These are phyloP conservation scores for Myioborus miniatus DNA, from an alignment of 2,797 vertebrate species.

Conservation along the genomic window DNA sequence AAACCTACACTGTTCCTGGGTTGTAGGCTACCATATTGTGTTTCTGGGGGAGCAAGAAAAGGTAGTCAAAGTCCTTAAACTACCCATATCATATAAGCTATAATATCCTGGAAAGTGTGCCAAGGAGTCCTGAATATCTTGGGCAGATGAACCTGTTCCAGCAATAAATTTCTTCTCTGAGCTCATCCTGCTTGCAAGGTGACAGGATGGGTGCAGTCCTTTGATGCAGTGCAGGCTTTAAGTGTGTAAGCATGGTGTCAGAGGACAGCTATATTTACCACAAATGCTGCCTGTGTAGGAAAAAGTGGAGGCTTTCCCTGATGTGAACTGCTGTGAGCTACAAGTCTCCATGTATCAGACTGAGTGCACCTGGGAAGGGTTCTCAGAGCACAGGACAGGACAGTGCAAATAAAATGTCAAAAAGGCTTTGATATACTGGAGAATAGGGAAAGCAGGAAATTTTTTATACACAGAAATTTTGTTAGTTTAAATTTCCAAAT, in stretches of 20 bases:
- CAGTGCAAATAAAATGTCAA: not conserved
- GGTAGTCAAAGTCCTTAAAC: not conserved
- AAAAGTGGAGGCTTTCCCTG: not conserved
- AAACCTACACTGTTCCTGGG: not conserved
- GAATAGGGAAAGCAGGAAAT: not conserved
- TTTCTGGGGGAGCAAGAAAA: not conserved
- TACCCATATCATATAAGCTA: not conserved
- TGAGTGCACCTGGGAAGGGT: not conserved
- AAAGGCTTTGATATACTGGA: not conserved
- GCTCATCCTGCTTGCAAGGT: not conserved
- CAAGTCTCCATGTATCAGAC: rapidly evolving
- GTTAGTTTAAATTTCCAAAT: not conserved
- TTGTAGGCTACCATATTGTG: not conserved
- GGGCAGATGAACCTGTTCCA: not conserved
- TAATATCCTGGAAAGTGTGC: not conserved
- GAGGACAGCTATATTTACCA: not conserved
- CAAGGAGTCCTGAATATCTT: not conserved
- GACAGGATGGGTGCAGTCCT: not conserved
- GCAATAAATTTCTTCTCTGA: not conserved
- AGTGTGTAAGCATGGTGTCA: not conserved
- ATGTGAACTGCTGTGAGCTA: not conserved
- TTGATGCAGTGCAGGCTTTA: not conserved
- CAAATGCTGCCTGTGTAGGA: not conserved
- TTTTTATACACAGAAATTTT: not conserved
- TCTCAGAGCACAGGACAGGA: not conserved